phyloP scores from a whole-genome alignment of 2,888 invertebrate species.

The Scaptomyza caliginosa region DNA sequence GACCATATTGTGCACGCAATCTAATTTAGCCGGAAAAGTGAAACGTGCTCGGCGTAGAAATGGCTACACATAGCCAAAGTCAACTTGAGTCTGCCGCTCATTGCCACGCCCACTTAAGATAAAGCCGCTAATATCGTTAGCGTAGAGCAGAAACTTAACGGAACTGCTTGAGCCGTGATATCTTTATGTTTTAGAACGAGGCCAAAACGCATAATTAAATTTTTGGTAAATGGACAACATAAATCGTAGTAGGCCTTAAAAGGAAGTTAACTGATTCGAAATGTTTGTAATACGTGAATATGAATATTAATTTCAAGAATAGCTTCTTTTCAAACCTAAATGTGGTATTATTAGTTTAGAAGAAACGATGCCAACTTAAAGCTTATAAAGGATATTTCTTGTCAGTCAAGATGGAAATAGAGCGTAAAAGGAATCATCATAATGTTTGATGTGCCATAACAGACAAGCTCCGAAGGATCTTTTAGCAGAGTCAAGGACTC shows the following conservation, averaged over 20 bases:
- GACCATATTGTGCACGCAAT: conserved; percentile 72
- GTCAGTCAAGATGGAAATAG: conserved; percentile 11
- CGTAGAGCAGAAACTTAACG: conserved; percentile 11
- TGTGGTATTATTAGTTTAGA: too few species aligned
- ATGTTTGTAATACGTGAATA: not conserved
- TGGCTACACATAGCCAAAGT: conserved; percentile 18
- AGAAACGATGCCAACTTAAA: not conserved
- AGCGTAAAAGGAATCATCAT: conserved; percentile 15
- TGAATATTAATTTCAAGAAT: not conserved
- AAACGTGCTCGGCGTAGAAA: conserved; percentile 65
- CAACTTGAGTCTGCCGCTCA: not conserved
- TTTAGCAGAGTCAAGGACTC: conserved; percentile 34
- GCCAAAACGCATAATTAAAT: conserved; percentile 28
- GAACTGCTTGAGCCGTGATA: conserved; percentile 22
- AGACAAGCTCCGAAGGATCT: not conserved
- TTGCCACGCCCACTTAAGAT: conserved; percentile 25
- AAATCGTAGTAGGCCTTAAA: conserved; percentile 5
- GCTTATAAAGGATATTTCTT: conserved; percentile 24
- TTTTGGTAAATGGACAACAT: not conserved
- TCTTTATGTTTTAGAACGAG: conserved; percentile 23
- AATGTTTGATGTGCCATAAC: conserved; percentile 39
- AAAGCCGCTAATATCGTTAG: conserved; percentile 42
- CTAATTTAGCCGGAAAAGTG: conserved; percentile 60
- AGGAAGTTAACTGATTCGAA: not conserved
- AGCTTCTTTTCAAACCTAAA: too few species aligned